phyloP scores from a whole-genome alignment of 2,113 vertebrate species.

The Regulus satrapa region DNA sequence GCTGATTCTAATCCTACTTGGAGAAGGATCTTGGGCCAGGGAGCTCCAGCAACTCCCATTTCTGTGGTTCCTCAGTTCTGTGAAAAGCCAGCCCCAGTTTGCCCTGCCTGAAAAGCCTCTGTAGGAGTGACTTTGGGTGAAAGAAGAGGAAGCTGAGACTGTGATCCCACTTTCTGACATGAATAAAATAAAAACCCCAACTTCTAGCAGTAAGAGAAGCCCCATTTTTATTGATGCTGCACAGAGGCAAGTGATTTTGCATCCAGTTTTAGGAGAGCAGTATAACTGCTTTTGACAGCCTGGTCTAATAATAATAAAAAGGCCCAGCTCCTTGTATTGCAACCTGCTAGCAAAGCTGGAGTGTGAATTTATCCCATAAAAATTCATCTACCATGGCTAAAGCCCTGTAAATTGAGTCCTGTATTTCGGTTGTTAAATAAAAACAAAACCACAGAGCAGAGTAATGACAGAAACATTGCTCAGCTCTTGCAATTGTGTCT shows the following conservation, averaged over 20 bases:
- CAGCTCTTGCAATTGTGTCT: not conserved
- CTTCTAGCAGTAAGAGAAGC: not conserved
- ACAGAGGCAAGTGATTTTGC: conserved; percentile 28
- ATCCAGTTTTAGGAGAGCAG: conserved; percentile 56
- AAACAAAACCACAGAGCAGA: not conserved
- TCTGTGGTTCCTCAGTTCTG: not conserved
- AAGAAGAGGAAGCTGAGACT: not conserved
- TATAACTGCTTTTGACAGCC: conserved; percentile 52
- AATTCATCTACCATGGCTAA: conserved; percentile 61
- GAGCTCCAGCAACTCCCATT: not conserved
- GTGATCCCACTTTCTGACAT: not conserved
- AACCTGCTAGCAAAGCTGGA: conserved; percentile 30
- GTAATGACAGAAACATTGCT: conserved; percentile 3
- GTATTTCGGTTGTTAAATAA: conserved; percentile 47
- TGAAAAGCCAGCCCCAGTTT: not conserved
- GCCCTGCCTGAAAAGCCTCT: not conserved
- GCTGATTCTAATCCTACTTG: not conserved
- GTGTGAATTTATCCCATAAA: conserved; percentile 55
- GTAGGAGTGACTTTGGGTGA: not conserved
- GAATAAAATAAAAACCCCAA: not conserved
- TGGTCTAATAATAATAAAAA: conserved; percentile 58
- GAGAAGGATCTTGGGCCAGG: not conserved
- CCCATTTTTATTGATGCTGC: conserved; percentile 23
- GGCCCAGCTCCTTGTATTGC: not conserved
- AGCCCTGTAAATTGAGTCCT: conserved; percentile 45